These are phyloP conservation scores for Apocheima hispidaria DNA, from an alignment of 2,888 invertebrate species.

Conservation along the genomic window DNA sequence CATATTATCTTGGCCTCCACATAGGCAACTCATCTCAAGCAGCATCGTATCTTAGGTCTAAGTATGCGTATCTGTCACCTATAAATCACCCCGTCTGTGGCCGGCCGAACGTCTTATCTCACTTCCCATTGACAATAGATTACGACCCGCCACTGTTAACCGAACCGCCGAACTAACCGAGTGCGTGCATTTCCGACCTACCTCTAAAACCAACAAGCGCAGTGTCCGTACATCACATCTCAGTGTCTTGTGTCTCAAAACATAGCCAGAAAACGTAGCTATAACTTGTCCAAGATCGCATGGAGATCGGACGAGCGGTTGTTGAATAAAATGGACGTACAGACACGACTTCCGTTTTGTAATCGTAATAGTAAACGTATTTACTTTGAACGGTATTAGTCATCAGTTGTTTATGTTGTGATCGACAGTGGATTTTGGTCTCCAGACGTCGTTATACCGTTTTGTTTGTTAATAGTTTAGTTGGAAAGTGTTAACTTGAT, in stretches of 20 bases:
- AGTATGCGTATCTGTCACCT: slow-evolving; percentile 5
- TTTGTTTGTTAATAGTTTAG: slow-evolving; percentile 5
- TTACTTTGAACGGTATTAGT: slow-evolving; percentile 36
- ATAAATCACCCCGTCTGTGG: slow-evolving; percentile 24
- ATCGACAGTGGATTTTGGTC: slow-evolving; percentile 7
- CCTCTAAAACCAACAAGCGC: neutral
- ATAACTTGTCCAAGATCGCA: neutral
- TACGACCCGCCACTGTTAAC: slow-evolving; percentile 50
- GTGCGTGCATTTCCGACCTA: slow-evolving; percentile 39
- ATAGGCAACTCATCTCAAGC: neutral
- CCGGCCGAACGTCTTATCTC: slow-evolving; percentile 53
- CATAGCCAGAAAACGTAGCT: neutral
- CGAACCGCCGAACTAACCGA: slow-evolving; percentile 7
- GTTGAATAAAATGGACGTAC: neutral
- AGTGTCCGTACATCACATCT: neutral
- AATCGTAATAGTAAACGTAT: slow-evolving; percentile 2
- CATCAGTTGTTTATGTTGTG: slow-evolving; percentile 24
- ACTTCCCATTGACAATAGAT: slow-evolving; percentile 62
- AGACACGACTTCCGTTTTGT: neutral
- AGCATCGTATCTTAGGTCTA: slow-evolving; percentile 7
- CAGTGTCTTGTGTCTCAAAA: neutral
- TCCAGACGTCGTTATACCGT: neutral
- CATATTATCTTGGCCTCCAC: too few species aligned
- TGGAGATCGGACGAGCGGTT: slow-evolving; percentile 4
- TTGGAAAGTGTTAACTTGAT: slow-evolving; percentile 10